Evolutionary conservation across 2,113 vertebrate genomes (phyloP).

Genomic region (Cyphomyrus discorhynchus): DNA sequence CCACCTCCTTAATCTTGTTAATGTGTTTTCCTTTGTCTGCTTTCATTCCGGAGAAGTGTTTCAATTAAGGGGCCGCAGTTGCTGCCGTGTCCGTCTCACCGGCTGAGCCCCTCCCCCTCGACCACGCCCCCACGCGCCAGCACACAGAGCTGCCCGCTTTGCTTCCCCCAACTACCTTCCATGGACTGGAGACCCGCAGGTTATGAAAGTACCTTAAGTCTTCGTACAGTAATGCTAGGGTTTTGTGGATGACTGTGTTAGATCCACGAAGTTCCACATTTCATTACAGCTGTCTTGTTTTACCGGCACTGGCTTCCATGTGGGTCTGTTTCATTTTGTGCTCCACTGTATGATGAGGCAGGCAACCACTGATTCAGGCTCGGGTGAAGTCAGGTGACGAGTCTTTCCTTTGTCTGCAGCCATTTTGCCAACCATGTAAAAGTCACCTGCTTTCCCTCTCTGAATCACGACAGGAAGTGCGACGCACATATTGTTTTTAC

Average conservation of each 20-base stretch:
- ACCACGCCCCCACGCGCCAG: neutral
- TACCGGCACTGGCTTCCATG: neutral
- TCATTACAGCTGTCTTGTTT: neutral
- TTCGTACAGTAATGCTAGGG: neutral
- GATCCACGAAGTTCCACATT: neutral
- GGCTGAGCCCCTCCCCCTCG: neutral
- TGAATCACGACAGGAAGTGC: neutral
- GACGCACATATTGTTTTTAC: neutral
- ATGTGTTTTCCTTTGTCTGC: slow-evolving; percentile 22
- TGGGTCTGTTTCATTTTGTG: neutral
- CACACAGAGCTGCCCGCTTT: neutral
- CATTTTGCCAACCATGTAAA: neutral
- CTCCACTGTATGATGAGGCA: neutral
- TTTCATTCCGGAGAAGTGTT: slow-evolving; percentile 6
- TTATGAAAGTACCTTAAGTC: neutral
- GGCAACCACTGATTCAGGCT: neutral
- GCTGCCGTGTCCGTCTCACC: neutral
- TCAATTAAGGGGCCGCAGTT: slow-evolving; percentile 20
- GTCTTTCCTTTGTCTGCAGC: neutral
- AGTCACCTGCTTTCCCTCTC: neutral
- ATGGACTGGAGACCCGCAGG: neutral
- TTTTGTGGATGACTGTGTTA: neutral
- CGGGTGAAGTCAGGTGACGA: neutral
- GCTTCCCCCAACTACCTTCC: neutral
- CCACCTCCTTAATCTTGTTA: slow-evolving; percentile 32